These are phyloP conservation scores for Montipora capricornis DNA, from an alignment of 64 coral and sea anemone species.

Conservation along the genomic window DNA sequence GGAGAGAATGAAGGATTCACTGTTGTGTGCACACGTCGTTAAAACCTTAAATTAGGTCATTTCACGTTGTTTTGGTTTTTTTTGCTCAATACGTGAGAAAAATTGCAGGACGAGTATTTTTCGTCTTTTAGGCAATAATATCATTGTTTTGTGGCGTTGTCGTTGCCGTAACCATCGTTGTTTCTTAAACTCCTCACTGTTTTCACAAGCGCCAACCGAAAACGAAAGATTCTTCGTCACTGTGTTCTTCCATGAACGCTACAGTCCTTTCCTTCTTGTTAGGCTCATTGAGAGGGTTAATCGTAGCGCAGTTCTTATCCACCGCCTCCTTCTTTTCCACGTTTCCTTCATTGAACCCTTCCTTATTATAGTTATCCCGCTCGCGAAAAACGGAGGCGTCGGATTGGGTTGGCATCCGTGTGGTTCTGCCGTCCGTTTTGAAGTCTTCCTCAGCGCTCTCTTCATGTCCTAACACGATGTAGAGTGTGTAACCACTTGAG, in stretches of 20 bases:
- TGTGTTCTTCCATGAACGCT: constrained; percentile 12
- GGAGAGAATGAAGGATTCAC: too few relatives aligned
- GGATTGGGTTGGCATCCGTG: neutral
- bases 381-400: neutral
- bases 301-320: neutral
- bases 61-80: too few relatives aligned
- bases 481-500: constrained; percentile 17
- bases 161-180: too few relatives aligned
- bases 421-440: neutral
- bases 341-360: neutral
- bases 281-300: neutral
- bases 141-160: too few relatives aligned
- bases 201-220: constrained; percentile 62
- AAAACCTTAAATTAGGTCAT: too few relatives aligned
- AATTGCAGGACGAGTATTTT: too few relatives aligned
- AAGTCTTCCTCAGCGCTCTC: neutral
- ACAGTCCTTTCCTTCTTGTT: constrained; percentile 10
- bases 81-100: too few relatives aligned
- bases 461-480: neutral
- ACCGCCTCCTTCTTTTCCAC: neutral
- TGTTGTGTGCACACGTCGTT: too few relatives aligned
- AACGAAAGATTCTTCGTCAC: constrained; percentile 60
- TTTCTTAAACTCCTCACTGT: too few relatives aligned
- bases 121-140: too few relatives aligned
- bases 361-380: neutral